Conservation (phyloP, 1,140 invertebrate genomes). For the Drosophila albomicans region DNA sequence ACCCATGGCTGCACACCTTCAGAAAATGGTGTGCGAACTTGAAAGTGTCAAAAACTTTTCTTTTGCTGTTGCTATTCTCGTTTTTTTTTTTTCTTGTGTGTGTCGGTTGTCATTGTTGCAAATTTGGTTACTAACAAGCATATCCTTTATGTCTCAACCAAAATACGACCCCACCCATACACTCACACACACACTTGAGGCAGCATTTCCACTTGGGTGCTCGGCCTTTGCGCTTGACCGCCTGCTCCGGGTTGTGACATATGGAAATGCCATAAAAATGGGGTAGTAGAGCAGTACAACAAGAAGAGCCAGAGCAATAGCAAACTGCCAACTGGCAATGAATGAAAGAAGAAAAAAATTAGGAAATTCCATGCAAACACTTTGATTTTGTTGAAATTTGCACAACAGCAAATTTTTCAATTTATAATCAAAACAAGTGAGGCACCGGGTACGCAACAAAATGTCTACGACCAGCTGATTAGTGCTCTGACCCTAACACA, state of each 20-base stretch:
- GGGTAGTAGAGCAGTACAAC: conserved; percentile 5
- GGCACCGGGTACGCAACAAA: conserved; percentile 6
- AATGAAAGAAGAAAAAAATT: conserved; percentile 25
- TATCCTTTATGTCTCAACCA: conserved; percentile 54
- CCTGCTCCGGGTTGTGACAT: conserved; percentile 60
- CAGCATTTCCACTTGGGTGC: conserved; percentile 58
- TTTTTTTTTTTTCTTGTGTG: conserved; percentile 1
- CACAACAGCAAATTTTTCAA: conserved; percentile 80
- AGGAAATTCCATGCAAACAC: conserved; percentile 69
- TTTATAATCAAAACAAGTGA: conserved; percentile 78
- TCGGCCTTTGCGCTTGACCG: conserved; percentile 69
- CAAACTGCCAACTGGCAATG: not conserved
- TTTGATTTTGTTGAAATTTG: conserved; percentile 71
- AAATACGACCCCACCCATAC: not conserved
- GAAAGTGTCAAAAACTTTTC: conserved; percentile 38
- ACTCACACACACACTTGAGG: not conserved
- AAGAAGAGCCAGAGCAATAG: not conserved
- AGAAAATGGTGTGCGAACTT: conserved; percentile 24
- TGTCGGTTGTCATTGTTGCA: conserved; percentile 30
- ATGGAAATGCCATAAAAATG: conserved; percentile 64
- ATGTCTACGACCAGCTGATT: conserved; percentile 62
- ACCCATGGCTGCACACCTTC: conserved; percentile 11
- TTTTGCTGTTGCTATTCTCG: not conserved
- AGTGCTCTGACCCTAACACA: conserved; percentile 56
- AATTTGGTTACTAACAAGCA: conserved; percentile 67